Conservation (phyloP, 2,113 vertebrate species). For the Gymnogyps californianus region DNA sequence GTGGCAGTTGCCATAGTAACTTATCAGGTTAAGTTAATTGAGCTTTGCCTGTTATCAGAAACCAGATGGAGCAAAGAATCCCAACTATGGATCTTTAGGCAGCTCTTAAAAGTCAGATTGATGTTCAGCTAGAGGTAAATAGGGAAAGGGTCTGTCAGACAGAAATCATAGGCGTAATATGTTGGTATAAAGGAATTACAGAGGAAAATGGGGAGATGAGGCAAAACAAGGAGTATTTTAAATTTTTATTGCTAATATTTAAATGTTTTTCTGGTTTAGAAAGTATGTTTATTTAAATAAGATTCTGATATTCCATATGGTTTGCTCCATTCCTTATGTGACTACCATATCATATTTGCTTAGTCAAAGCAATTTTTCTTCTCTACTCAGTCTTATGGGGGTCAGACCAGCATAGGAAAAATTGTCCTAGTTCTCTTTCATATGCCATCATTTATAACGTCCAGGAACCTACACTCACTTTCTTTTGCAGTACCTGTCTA, state of each 20-base stretch:
- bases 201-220: neutral
- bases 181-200: neutral
- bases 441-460: constrained; percentile 23
- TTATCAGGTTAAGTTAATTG: constrained; percentile 13
- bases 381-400: neutral
- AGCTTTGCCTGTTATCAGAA: constrained; percentile 28
- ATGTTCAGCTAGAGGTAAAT: neutral
- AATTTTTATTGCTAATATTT: constrained; percentile 16
- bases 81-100: neutral
- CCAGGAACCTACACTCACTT: constrained; percentile 1
- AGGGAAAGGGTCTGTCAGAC: neutral
- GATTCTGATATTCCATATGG: neutral
- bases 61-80: neutral
- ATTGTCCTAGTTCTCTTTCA: constrained; percentile 13
- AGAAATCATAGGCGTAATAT: neutral
- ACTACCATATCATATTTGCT: constrained; percentile 19
- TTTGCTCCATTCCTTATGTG: neutral
- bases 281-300: constrained; percentile 23
- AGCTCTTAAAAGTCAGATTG: neutral
- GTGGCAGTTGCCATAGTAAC: constrained; percentile 46
- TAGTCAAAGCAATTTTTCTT: constrained; percentile 45
- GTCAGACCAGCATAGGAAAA: constrained; percentile 15
- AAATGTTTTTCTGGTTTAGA: constrained; percentile 15
- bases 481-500: neutral
- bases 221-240: neutral